Evolutionary conservation across 2,113 vertebrate genomes (phyloP), one percentile per base, ranked within the genome.

Genomic region (Catharus fuscescens): DNA sequence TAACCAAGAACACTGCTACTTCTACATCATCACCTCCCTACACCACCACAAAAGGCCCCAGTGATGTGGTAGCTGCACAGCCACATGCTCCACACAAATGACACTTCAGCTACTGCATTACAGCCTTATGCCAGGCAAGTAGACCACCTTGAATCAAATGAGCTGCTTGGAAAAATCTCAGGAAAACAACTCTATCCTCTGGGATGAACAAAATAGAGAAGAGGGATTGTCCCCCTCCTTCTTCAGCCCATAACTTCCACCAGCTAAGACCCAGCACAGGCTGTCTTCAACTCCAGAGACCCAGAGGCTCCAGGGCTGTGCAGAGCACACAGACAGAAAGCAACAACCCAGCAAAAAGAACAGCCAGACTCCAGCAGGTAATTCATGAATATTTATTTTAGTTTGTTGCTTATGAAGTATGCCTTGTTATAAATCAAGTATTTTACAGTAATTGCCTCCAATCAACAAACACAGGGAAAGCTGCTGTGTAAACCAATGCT

Each of bases 401-500:
- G 48, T 82, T 87, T 80, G 65, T 28, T 72, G 84, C 70, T 94
- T 96, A 90, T 90, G 87, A 96, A 96, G 93, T 91, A 93, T 72
- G 70, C 73, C 92, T 93, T 50, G 4, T 94, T 93, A 94, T 91
- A 94, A 96, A 96, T 95, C 95, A 96, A 96, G 95, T 91, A 96
- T 91, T 94, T 87, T 79, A 87, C 44, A 82, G 73, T 95, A 96
- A 96, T 93, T 96, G 85, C 78, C 48, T 94, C 84, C 87, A 93
- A 95, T 94, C 95, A 95, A 87, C 87, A 79, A 96, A 96, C 93
- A 92, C 29, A 0, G 6, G 44, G 80, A 69, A 54, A 91, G 80
- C 72, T 6, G 21, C 61, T 81, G 28, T 3, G 9, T 25, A 73
- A 70, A 66, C 56, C 1, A 2, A 28, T 14, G 48, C 34, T 31